Base-by-base conservation (phyloP, 2,888 invertebrate genomes). In the Macaria liturata region DNA sequence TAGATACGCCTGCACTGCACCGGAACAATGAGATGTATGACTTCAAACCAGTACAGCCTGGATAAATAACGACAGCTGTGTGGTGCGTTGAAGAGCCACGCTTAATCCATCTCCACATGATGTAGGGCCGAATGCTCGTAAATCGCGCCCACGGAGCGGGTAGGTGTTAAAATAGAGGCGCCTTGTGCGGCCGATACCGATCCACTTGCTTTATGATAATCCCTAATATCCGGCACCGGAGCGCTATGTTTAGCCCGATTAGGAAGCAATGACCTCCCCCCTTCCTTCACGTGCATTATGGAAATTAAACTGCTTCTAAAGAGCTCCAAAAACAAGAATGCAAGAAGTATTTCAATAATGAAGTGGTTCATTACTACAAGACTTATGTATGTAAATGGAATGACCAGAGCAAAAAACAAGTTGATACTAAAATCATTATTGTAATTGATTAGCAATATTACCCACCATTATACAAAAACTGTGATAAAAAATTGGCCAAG, bases 151-250 rank as follows among this genome's bases (percentile, higher is more conserved):
- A 89, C 88, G 83, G 69, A 74, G 72, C 68, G 74, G 75, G 84
- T 86, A 88, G 86, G 88, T 90, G 89, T 91, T 89, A 89, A 91
- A 89, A 90, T 90, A 89, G 89, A 83, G 86, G 76, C 91, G 85
- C 81, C 82, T 78, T 90, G 90, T 88, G 89, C 86, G 89, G 88
- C 87, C 76, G 80, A 84, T 82, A 82, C 82, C 80, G 85, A 83
- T 83, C 83, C 86, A 88, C 88, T 88, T 86, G 83, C 80, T 90
- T 91, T 90, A 90, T 91, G 86, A 89, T 90, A 90, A 91, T 90
- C 90, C 89, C 83, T 84, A 83, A 91, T 90, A 90, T 91, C 90
- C 90, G 89, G 88, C 83, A 81, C 77, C 76, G 82, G 79, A 78
- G 75, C 70, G 67, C 80, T 88, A 87, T 84, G 76, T 86, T 86